Conservation (phyloP, 2,113 vertebrate species). For the Hiodon alosoides region DNA sequence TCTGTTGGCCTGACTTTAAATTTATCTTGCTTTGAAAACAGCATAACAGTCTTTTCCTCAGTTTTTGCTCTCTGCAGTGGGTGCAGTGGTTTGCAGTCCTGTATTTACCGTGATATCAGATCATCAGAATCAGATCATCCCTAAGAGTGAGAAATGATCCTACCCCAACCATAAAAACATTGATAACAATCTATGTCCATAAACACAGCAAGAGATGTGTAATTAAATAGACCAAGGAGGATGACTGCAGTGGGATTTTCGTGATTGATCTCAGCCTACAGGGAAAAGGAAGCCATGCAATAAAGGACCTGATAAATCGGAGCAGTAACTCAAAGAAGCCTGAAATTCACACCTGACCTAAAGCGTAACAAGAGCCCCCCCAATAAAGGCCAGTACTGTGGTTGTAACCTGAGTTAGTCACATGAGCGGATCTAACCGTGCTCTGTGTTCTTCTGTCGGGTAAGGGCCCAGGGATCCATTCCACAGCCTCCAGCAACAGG, state of each 20-base stretch:
- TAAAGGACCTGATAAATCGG: slow-evolving; percentile 11
- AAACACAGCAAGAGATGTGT: background rate
- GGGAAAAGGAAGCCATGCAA: background rate
- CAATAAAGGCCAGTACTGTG: slow-evolving; percentile 16
- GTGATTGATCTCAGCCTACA: background rate
- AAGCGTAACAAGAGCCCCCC: slow-evolving; percentile 26
- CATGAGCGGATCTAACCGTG: slow-evolving; percentile 25
- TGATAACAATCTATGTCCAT: background rate
- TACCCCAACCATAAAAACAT: no score
- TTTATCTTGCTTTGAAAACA: no score
- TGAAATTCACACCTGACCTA: slow-evolving; percentile 44
- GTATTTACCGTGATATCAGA: slow-evolving; percentile 42
- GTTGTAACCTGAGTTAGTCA: slow-evolving; percentile 40
- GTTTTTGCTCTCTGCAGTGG: background rate
- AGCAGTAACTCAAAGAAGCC: slow-evolving; percentile 27
- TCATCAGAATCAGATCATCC: background rate
- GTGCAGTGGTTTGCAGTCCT: background rate
- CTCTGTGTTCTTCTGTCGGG: slow-evolving; percentile 28
- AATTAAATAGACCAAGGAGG: slow-evolving; percentile 1
- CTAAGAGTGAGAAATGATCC: background rate
- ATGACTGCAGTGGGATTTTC: background rate
- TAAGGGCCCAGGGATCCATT: slow-evolving; percentile 1
- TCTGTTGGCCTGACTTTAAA: no score
- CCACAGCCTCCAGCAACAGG: background rate
- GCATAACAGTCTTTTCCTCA: background rate